phyloP scores from a whole-genome alignment of 2,888 invertebrate species.

The Andrena haemorrhoa region DNA sequence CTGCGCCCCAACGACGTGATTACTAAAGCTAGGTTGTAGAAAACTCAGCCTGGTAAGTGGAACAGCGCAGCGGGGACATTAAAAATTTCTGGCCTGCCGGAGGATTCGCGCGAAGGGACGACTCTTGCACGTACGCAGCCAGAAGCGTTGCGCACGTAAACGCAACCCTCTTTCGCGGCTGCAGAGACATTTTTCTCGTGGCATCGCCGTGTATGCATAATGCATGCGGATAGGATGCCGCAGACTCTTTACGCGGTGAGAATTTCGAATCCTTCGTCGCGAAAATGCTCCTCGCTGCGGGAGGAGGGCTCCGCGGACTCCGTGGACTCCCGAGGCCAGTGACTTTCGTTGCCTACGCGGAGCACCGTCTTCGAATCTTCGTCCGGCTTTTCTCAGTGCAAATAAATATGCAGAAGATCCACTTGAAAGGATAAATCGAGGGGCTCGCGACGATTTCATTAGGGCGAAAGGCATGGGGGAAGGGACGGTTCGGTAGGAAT shows the following conservation, averaged over 20 bases:
- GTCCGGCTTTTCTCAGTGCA: background rate
- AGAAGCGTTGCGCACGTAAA: slow-evolving; percentile 44
- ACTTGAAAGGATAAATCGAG: background rate
- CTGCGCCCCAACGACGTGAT: background rate
- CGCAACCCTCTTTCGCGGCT: slow-evolving; percentile 61
- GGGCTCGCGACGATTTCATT: background rate
- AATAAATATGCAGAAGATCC: background rate
- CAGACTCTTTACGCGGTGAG: slow-evolving; percentile 71
- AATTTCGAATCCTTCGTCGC: slow-evolving; percentile 74
- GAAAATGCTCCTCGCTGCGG: slow-evolving; percentile 51
- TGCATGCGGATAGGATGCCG: slow-evolving; percentile 68
- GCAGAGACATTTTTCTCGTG: slow-evolving; percentile 71
- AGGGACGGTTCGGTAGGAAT: background rate
- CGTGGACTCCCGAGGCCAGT: background rate
- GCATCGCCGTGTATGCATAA: slow-evolving; percentile 73
- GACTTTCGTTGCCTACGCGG: slow-evolving; percentile 3
- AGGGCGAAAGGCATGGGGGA: background rate
- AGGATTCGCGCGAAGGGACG: background rate
- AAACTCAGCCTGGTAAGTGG: background rate
- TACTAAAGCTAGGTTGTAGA: background rate
- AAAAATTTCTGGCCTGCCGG: slow-evolving; percentile 22
- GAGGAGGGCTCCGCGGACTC: background rate
- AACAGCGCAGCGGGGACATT: background rate
- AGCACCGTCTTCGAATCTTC: slow-evolving; percentile 1
- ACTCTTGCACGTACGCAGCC: slow-evolving; percentile 24